Evolutionary conservation across 2,888 invertebrate species (phyloP), one percentile per base, ranked within the genome.

Genomic region (Troilus luridus): DNA sequence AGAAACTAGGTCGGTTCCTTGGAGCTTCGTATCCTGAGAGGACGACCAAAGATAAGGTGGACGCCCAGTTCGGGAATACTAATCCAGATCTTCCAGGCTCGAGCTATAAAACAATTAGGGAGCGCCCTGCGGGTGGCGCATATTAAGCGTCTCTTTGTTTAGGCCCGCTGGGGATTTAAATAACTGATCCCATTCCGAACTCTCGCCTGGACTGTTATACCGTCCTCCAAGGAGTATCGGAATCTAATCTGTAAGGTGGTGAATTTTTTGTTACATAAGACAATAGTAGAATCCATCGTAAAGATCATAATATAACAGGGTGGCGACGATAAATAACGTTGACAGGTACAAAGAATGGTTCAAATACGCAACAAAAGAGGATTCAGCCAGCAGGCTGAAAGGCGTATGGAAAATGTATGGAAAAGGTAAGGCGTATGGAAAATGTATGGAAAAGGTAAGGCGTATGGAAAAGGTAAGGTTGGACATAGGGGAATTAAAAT

Each of bases 91-190:
- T 14, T 24, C 24, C 24, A 77, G 41, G 24, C 17, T 19, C 8
- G 10, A 54, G 56, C 85, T 85, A 85, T 85, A 85, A 85, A 85
- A 85, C 85, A 85, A 85, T 85, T 85, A 85, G 85, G 85, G 56
- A n/a, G 85, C 6, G n/a, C 41, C 85, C 85, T 85, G n/a, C 56
- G 85, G 85, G 56, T 8, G 19, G n/a, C 85, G 85, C 85, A 85
- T 85, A 85, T 85, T 85, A 85, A 85, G 56, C 56, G 85, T 56
- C 56, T 56, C 85, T 85, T 85, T 85, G 85, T 85, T 85, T 85
- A n/a, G 54, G n/a, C n/a, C 85, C 56, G 85, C 85, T 12, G 85
- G 54, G 85, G 85, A 85, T 85, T 85, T 85, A 85, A 85, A 85
- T 85, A 85, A 85, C 85, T 85, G 56, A 85, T 85, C 56, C 81